phyloP scores from a whole-genome alignment of 2,797 vertebrate genomes.

The Chelmon rostratus region DNA sequence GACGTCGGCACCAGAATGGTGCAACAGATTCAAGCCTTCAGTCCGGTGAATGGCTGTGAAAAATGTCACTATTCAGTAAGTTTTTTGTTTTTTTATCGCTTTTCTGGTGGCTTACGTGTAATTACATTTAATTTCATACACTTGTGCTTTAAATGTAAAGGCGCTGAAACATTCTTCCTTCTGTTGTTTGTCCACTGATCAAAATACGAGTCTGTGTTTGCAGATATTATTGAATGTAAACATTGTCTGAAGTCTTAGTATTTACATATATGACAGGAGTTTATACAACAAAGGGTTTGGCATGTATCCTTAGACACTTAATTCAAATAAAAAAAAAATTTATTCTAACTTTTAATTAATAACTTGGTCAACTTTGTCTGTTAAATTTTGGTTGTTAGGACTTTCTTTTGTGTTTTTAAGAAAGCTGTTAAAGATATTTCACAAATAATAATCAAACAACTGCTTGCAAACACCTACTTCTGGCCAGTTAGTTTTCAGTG shows the following conservation, averaged over 20 bases:
- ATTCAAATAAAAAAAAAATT: too few relatives aligned
- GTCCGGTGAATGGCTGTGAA: conserved; percentile 20
- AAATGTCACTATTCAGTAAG: conserved; percentile 40
- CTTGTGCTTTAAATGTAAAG: too few relatives aligned
- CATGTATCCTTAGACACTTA: too few relatives aligned
- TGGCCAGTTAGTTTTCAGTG: too few relatives aligned
- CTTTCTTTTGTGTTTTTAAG: neutral
- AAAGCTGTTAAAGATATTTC: neutral
- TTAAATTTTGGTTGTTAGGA: too few relatives aligned
- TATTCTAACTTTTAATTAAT: too few relatives aligned
- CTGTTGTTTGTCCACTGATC: neutral
- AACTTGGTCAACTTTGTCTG: too few relatives aligned
- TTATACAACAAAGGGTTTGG: neutral
- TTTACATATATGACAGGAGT: neutral
- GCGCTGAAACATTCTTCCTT: neutral
- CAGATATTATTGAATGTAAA: neutral
- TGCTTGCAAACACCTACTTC: too few relatives aligned
- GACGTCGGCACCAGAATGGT: conserved; percentile 35
- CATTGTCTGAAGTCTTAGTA: too few relatives aligned
- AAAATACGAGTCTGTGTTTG: neutral
- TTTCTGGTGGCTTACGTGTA: neutral
- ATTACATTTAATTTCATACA: too few relatives aligned
- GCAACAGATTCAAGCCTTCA: conserved; percentile 43
- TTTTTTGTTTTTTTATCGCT: conserved; percentile 1
- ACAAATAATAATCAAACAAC: too few relatives aligned